Conservation (phyloP, 2,797 vertebrate species). For the Dendrocincla tyrannina region DNA sequence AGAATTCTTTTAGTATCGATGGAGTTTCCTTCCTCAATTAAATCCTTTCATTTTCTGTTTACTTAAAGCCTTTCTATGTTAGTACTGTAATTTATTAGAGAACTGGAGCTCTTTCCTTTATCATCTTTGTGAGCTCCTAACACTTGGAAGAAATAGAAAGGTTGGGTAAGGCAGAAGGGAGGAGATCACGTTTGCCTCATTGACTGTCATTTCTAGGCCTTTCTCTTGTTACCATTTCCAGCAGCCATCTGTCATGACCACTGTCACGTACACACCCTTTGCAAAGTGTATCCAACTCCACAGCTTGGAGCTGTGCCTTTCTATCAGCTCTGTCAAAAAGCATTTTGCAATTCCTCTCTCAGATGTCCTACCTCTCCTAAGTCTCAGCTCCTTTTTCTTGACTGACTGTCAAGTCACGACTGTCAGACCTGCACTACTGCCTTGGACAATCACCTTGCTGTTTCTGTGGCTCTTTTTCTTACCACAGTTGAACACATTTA, state of each 20-base stretch:
- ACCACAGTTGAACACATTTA: background rate
- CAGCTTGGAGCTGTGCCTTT: slow-evolving; percentile 26
- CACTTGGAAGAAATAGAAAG: background rate
- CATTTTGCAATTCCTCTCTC: background rate
- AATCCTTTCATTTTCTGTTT: background rate
- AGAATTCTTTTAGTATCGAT: background rate
- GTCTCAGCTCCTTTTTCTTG: background rate
- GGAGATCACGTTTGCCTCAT: background rate
- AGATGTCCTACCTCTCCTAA: background rate
- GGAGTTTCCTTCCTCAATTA: background rate
- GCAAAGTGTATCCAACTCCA: background rate
- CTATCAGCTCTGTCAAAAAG: background rate
- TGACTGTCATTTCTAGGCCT: slow-evolving; percentile 6
- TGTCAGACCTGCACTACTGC: background rate
- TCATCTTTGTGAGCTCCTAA: background rate
- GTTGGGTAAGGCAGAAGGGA: background rate
- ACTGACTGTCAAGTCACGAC: background rate
- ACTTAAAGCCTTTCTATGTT: background rate
- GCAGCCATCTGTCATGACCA: slow-evolving; percentile 35
- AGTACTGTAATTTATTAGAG: background rate
- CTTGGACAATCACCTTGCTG: background rate
- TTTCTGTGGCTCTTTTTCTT: background rate
- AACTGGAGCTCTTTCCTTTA: background rate
- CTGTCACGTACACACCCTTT: background rate
- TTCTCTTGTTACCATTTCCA: background rate